Evolutionary conservation across 92 coral and sea anemone species (phyloP).

Genomic region (Pocillopora meandrina): DNA sequence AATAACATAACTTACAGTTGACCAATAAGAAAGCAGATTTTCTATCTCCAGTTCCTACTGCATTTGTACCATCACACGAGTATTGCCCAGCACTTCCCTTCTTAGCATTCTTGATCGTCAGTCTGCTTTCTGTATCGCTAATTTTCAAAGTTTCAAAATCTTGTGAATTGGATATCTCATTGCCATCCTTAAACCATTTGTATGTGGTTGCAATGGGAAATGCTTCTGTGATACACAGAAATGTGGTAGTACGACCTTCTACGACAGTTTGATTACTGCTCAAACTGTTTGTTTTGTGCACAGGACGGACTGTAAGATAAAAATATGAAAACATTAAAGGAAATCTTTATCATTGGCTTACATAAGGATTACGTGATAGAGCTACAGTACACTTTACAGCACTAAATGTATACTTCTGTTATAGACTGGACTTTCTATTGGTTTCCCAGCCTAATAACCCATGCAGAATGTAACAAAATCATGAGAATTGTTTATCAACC

Average conservation of each 20-base stretch:
- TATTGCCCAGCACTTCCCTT: constrained; percentile 56
- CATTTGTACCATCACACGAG: constrained; percentile 68
- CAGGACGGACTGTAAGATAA: constrained; percentile 51
- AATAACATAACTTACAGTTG: constrained; percentile 53
- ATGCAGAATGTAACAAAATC: too few species aligned
- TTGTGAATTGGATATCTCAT: not conserved
- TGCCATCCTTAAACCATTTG: constrained; percentile 48
- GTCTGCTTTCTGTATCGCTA: constrained; percentile 1
- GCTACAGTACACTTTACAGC: too few species aligned
- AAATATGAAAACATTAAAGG: not conserved
- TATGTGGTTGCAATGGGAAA: constrained; percentile 32
- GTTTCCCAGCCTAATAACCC: too few species aligned
- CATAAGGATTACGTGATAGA: too few species aligned
- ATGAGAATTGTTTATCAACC: too few species aligned
- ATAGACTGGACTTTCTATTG: too few species aligned
- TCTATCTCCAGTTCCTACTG: constrained; percentile 57
- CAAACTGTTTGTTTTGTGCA: constrained; percentile 8
- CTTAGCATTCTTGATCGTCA: constrained; percentile 27
- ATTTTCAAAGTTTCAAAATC: not conserved
- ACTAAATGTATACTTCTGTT: too few species aligned
- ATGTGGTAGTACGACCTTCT: constrained; percentile 17
- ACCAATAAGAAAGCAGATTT: constrained; percentile 49
- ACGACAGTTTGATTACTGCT: constrained; percentile 30
- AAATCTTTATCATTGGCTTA: too few species aligned
- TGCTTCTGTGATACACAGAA: constrained; percentile 46